Evolutionary conservation across 1,140 invertebrate genomes (phyloP).

Genomic region (Lanistes nyassanus): DNA sequence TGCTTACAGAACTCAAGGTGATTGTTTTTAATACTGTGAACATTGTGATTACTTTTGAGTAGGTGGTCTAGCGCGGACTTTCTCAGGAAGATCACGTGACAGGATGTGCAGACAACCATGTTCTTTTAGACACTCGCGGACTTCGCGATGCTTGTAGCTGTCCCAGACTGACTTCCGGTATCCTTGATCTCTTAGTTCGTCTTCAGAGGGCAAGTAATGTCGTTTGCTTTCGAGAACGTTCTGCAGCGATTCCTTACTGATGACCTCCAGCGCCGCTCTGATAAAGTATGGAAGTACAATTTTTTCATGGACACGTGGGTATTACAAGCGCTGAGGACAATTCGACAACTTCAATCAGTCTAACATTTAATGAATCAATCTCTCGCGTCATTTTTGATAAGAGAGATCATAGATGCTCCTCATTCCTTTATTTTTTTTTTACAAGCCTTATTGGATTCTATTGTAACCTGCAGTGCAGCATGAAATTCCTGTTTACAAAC

Average conservation of each 20-base stretch:
- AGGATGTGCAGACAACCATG: constrained; percentile 47
- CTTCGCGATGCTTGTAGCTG: constrained; percentile 45
- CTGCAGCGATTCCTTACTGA: constrained; percentile 41
- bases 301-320: too few species aligned
- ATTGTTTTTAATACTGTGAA: too few species aligned
- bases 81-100: constrained; percentile 24
- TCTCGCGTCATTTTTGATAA: too few species aligned
- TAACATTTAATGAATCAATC: too few species aligned
- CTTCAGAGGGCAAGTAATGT: constrained; percentile 41
- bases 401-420: too few species aligned
- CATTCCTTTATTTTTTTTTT: too few species aligned
- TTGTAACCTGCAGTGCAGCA: too few species aligned
- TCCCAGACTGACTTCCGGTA: constrained; percentile 52
- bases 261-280: constrained; percentile 52
- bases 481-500: too few species aligned
- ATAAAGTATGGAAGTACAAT: neutral
- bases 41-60: constrained; percentile 34
- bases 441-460: too few species aligned
- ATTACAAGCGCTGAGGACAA: too few species aligned
- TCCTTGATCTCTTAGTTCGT: constrained; percentile 44
- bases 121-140: constrained; percentile 45
- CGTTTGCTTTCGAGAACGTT: constrained; percentile 39
- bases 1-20: too few species aligned
- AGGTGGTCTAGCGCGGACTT: constrained; percentile 38
- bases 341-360: too few species aligned